Evolutionary conservation across 2,888 invertebrate genomes (phyloP), one percentile per base, ranked within the genome.

Genomic region (Spodoptera picta): DNA sequence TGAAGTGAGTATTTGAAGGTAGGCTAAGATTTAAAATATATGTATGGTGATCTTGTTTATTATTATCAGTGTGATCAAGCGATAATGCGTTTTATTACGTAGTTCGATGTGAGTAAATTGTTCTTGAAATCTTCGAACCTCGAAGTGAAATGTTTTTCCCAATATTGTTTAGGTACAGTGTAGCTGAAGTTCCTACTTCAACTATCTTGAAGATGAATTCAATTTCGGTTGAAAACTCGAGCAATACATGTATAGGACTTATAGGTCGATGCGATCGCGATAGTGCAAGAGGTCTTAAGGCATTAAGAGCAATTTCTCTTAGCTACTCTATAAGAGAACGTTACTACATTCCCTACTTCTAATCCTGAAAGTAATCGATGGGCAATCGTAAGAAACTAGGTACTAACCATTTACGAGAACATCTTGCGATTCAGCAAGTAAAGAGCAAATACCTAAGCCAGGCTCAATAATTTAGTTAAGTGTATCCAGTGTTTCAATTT

Each of bases 281-380:
- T 70, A 56, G 55, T 56, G 43, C 48, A 48, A 12, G 42, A 64
- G 55, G 46, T 59, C 52, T 57, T 45, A 62, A 62, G 54, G 68
- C 63, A 62, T 62, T 60, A 62, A 60, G 62, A 60, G 60, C 14
- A 58, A 52, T 57, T 71, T 59, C 43, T 64, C 46, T 46, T 46
- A 56, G 59, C 64, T 64, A 44, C 46, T 70, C 31, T 59, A 45
- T 41, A 55, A 24, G 24, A 45, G 43, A 48, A 57, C 47, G 53
- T 9, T 56, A 27, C 19, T 53, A 75, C 47, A 71, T 64, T 24
- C 44, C 50, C 47, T 59, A 31, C 46, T 59, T 36, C 24, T 55
- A 52, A 69, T 41, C 27, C 49, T 44, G 36, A 45, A 24, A 64
- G 36, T 47, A 24, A 64, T 59, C 52, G 24, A 45, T 49, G 54